Percentiles rank a stretch among this genome's conserved stretches.
Evolutionary conservation across 2,797 vertebrate genomes (phyloP).

Genomic region (Adrianichthys oophorus): DNA sequence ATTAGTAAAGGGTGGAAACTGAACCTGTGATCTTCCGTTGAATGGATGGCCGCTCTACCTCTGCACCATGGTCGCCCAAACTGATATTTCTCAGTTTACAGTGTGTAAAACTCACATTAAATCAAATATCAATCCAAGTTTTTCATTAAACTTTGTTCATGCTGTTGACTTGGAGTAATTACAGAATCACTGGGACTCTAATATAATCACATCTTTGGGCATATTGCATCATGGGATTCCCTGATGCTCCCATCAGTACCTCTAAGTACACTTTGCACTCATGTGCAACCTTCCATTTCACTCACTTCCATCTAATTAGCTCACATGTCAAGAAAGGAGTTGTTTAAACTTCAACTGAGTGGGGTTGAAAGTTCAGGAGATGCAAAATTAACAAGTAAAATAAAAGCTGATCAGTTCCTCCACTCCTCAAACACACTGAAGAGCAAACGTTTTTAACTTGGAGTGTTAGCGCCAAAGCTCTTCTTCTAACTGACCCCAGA

Average conservation of each 20-base stretch:
- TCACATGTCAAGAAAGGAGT: constrained; percentile 60
- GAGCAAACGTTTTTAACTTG: constrained; percentile 76
- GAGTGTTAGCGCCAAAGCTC: constrained; percentile 74
- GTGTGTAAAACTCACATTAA: too few relatives aligned
- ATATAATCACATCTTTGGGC: too few relatives aligned
- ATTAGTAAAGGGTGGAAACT: too few relatives aligned
- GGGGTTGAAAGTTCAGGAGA: constrained; percentile 27
- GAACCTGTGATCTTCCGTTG: too few relatives aligned
- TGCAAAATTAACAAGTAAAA: constrained; percentile 23
- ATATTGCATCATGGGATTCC: too few relatives aligned
- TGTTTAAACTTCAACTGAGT: constrained; percentile 65
- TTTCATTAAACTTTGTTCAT: background rate
- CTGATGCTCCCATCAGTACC: too few relatives aligned
- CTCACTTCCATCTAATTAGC: constrained; percentile 17
- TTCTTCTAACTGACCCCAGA: constrained; percentile 77
- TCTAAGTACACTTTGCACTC: background rate
- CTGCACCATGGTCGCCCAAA: too few relatives aligned
- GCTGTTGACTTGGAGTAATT: background rate
- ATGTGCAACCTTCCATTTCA: background rate
- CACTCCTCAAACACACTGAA: constrained; percentile 68
- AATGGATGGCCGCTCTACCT: too few relatives aligned
- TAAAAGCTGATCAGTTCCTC: constrained; percentile 31
- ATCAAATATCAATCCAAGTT: background rate
- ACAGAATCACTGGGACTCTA: too few relatives aligned
- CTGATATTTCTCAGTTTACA: too few relatives aligned